phyloP scores from a whole-genome alignment of 1,140 invertebrate genomes.

The Steinernema khuongi region DNA sequence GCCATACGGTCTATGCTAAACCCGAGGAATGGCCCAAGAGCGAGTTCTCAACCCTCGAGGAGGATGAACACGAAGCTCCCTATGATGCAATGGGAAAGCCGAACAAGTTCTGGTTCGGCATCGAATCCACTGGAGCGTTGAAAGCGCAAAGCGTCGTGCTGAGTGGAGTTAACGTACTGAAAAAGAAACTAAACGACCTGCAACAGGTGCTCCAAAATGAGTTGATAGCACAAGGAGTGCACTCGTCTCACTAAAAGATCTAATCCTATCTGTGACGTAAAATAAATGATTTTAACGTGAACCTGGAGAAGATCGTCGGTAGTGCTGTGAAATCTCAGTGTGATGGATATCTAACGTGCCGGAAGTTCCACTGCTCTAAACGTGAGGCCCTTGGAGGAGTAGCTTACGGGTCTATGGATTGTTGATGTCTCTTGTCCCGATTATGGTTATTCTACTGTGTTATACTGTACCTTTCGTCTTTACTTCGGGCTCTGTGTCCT shows the following conservation, averaged over 20 bases:
- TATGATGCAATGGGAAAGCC: conserved; percentile 88
- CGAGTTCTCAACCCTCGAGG: conserved; percentile 86
- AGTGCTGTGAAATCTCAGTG: no score
- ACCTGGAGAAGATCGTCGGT: no score
- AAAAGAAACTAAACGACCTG: conserved; percentile 90
- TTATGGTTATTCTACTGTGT: no score
- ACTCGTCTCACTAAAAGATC: conserved; percentile 12
- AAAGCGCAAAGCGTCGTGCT: conserved; percentile 94
- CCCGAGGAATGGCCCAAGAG: conserved; percentile 99
- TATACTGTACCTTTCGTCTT: no score
- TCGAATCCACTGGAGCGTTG: conserved; percentile 86
- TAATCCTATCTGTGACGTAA: conserved; percentile 22
- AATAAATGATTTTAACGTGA: no score
- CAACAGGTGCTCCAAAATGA: conserved; percentile 69
- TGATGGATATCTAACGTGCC: no score
- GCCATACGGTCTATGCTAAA: conserved; percentile 91
- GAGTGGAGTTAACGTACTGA: conserved; percentile 83
- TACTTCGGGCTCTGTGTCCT: no score
- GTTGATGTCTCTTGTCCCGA: no score
- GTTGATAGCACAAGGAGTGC: conserved; percentile 34
- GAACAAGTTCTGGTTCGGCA: conserved; percentile 94
- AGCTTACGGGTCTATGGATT: no score
- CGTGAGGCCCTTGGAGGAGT: no score
- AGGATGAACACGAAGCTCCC: conserved; percentile 82
- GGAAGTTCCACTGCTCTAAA: no score